Evolutionary conservation across 1,140 invertebrate genomes (phyloP), one percentile per base, ranked within the genome.

Genomic region (Drosophila tropicalis): DNA sequence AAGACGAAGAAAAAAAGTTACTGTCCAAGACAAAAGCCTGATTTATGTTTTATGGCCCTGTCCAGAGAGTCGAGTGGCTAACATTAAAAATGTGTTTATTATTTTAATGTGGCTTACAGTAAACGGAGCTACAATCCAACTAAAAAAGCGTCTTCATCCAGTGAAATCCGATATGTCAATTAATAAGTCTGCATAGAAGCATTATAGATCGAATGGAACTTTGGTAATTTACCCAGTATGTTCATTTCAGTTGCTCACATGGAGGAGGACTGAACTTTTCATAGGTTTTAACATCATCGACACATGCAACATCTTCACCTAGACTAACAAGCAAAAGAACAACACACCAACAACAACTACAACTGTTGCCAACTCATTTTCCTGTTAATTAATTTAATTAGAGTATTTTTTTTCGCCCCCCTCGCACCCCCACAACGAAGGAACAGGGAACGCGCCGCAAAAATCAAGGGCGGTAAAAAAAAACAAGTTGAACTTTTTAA

Each of bases 341-440:
- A 41, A 32, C 44, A 41, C 60, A 64, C 6, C 36, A 68, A 44
- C 47, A 68, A 34, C 41, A 66, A 63, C 72, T 63, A 76, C 73
- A 89, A 80, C 65, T 78, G 76, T 84, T 84, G 70, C 54, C 80
- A 84, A 81, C 77, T 81, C 56, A 71, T 89, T 89, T 90, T 90
- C 71, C 77, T 81, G 74, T 84, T 84, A 89, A 89, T 89, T 89
- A 70, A 90, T 81, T 90, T 84, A 89, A 89, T 89, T 90, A 79
- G 66, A 80, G 70, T 60, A 70, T 72, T 76, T 39, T 76, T 39
- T 39, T 4, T 1, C 36, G 2, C 1, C 47, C 57, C 3, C 64
- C 60, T 3, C 13, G n/a, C 55, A 29, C 3, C 13, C 22, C 1
- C 17, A 36, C 36, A 19, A 3, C 36, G 15, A 47, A 1, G 13